Conservation (phyloP, 2,113 vertebrate genomes). For the Cercopithecus mona region DNA sequence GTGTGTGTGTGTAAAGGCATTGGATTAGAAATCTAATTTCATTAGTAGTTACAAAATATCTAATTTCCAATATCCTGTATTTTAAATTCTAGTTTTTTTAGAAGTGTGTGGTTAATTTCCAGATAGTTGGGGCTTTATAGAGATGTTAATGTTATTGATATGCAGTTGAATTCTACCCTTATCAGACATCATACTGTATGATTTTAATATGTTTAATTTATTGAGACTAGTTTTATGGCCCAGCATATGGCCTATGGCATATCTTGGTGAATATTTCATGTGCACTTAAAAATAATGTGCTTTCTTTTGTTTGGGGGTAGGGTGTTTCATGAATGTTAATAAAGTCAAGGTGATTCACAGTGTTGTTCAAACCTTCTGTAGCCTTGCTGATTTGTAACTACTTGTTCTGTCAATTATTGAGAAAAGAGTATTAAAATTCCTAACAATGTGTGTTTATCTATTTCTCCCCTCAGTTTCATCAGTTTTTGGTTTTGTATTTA, state of each 20-base stretch:
- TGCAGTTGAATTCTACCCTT: constrained; percentile 5
- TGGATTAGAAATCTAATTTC: not conserved
- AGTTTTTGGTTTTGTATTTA: not conserved
- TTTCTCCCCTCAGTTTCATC: not conserved
- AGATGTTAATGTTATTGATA: not conserved
- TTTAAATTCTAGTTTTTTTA: constrained; percentile 32
- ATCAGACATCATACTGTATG: not conserved
- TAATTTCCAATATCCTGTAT: constrained; percentile 17
- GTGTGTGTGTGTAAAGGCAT: not conserved
- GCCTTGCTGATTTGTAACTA: not conserved
- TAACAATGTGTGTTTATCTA: not conserved
- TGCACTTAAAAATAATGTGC: not conserved
- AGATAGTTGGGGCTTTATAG: not conserved
- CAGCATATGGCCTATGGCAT: not conserved
- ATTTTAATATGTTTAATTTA: constrained; percentile 35
- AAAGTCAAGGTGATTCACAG: not conserved
- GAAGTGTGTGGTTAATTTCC: not conserved
- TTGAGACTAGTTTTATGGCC: not conserved
- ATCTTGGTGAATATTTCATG: constrained; percentile 12
- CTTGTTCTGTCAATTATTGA: not conserved
- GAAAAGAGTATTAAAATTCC: not conserved
- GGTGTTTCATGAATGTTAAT: not conserved
- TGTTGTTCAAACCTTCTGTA: not conserved
- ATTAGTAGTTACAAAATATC: not conserved
- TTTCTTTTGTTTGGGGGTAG: not conserved